phyloP scores from a whole-genome alignment of 2,888 invertebrate species.

The Xylota segnis region DNA sequence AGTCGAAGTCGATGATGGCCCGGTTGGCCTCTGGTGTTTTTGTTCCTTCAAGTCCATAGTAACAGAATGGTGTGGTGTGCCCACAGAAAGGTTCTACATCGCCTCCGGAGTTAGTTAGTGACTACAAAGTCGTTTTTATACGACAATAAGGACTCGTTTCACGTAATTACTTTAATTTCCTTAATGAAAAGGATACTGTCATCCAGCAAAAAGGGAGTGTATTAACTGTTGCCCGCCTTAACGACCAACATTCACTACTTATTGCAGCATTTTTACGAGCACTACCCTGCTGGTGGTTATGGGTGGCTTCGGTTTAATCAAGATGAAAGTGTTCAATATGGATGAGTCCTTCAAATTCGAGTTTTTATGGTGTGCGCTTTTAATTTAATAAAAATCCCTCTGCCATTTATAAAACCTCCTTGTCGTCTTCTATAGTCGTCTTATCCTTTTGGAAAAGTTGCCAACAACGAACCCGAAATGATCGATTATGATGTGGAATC shows the following conservation, averaged over 20 bases:
- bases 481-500: slow-evolving; percentile 72
- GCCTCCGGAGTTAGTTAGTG: slow-evolving; percentile 16
- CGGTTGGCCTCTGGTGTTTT: slow-evolving; percentile 2
- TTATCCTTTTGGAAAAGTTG: slow-evolving; percentile 38
- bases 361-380: slow-evolving; percentile 36
- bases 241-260: slow-evolving; percentile 32
- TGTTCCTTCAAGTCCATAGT: background rate
- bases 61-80: background rate
- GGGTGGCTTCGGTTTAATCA: slow-evolving; percentile 42
- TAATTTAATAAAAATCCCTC: slow-evolving; percentile 16
- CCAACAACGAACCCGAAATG: slow-evolving; percentile 50
- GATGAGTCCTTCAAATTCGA: slow-evolving; percentile 38
- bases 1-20: background rate
- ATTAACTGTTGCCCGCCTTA: slow-evolving; percentile 21
- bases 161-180: slow-evolving; percentile 53
- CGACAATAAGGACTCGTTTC: slow-evolving; percentile 22
- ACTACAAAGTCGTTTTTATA: slow-evolving; percentile 47
- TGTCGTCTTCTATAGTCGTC: slow-evolving; percentile 1
- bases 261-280: slow-evolving; percentile 26
- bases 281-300: background rate
- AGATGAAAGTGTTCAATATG: slow-evolving; percentile 57
- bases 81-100: background rate
- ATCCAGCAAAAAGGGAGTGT: slow-evolving; percentile 1
- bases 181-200: slow-evolving; percentile 50
- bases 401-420: slow-evolving; percentile 47